Percentiles rank a stretch among this genome's conserved stretches.
Conservation (phyloP, 2,888 invertebrate genomes). For the Maniola hyperantus region DNA sequence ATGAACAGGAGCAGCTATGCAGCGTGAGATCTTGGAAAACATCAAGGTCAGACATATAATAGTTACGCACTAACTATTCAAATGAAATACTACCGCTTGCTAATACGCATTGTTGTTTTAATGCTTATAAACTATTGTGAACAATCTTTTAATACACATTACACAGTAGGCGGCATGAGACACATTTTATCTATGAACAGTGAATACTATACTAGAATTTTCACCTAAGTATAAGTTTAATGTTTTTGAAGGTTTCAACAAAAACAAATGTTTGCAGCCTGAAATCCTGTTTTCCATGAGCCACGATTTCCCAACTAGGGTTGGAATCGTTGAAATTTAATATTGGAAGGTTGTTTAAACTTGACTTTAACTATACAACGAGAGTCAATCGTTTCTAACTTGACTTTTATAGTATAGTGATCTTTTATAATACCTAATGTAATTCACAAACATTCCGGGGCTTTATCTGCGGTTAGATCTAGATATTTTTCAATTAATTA, state of each 20-base stretch:
- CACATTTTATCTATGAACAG: neutral
- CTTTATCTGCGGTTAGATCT: constrained; percentile 6
- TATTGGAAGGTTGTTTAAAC: neutral
- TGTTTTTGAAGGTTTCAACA: too few relatives aligned
- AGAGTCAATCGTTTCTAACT: too few relatives aligned
- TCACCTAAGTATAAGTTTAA: neutral
- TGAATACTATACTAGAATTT: neutral
- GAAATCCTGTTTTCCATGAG: neutral
- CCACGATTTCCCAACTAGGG: too few relatives aligned
- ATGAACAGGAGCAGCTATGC: constrained; percentile 39
- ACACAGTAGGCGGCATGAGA: constrained; percentile 8
- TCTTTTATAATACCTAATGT: too few relatives aligned
- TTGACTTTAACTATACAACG: too few relatives aligned
- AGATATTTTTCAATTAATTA: constrained; percentile 4
- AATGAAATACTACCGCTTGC: constrained; percentile 26
- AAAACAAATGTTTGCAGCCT: too few relatives aligned
- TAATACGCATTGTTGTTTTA: constrained; percentile 22
- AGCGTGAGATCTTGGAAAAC: constrained; percentile 36
- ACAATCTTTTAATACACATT: constrained; percentile 14
- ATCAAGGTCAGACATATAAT: constrained; percentile 35
- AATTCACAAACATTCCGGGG: neutral
- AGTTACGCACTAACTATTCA: constrained; percentile 29
- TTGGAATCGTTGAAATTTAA: neutral
- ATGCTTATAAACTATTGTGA: constrained; percentile 5
- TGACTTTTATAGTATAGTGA: too few relatives aligned